phyloP scores from a whole-genome alignment of 2,888 invertebrate species.

The Orchesellides sinensis region DNA sequence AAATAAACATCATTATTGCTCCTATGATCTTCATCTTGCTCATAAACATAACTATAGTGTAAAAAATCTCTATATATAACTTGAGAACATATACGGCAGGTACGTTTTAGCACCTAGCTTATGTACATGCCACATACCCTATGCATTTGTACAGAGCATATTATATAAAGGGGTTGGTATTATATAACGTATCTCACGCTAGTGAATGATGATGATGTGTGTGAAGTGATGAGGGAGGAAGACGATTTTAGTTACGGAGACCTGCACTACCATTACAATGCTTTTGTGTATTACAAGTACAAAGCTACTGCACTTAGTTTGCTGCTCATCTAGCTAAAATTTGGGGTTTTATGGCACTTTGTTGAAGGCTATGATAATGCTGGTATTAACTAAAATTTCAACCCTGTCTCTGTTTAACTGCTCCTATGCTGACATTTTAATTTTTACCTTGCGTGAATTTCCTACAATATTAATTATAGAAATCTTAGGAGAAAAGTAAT shows the following conservation, averaged over 20 bases:
- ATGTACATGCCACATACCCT: constrained; percentile 35
- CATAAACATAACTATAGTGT: constrained; percentile 16
- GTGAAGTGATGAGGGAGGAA: constrained; percentile 34
- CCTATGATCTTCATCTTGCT: constrained; percentile 32
- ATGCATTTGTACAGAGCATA: background rate
- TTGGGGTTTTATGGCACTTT: constrained; percentile 28
- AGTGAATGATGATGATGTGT: constrained; percentile 1
- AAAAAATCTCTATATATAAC: constrained; percentile 3
- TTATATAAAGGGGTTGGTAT: background rate
- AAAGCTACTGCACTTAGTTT: background rate
- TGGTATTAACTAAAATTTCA: background rate
- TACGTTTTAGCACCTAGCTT: constrained; percentile 57
- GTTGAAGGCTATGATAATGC: constrained; percentile 21
- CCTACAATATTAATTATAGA: too few relatives aligned
- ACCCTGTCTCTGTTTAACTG: too few relatives aligned
- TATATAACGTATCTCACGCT: background rate
- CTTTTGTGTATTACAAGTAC: background rate
- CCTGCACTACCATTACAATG: too few relatives aligned
- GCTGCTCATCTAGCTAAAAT: background rate
- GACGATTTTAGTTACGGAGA: constrained; percentile 29
- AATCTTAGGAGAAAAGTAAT: too few relatives aligned
- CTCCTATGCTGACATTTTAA: too few relatives aligned
- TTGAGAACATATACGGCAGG: constrained; percentile 27
- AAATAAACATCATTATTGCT: constrained; percentile 53
- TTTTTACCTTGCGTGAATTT: too few relatives aligned